Conservation (phyloP, 1,140 invertebrate genomes). For the Matsumurasca onukii region DNA sequence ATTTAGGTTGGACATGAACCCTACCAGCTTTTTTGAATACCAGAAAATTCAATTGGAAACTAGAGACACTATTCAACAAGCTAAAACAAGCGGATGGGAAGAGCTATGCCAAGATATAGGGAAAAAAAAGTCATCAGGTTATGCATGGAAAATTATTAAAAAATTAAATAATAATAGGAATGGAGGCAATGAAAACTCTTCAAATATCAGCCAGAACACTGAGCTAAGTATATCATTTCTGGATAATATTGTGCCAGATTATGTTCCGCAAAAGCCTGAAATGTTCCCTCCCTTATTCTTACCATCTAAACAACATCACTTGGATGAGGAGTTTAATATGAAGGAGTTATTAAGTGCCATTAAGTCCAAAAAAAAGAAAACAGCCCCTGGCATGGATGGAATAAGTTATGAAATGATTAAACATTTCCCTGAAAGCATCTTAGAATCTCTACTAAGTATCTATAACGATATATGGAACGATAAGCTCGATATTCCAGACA, state of each 20-base stretch:
- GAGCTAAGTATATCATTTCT: too few species aligned
- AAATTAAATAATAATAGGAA: not conserved
- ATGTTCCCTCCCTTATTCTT: not conserved
- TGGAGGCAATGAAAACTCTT: too few species aligned
- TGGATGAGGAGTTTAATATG: too few species aligned
- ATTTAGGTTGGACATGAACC: not conserved
- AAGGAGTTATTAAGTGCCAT: too few species aligned
- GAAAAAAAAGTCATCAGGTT: not conserved
- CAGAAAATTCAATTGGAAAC: not conserved
- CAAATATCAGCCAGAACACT: too few species aligned
- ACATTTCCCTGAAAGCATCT: not conserved
- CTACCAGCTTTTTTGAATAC: not conserved
- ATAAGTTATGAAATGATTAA: not conserved
- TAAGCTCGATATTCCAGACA: not conserved
- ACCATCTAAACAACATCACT: too few species aligned
- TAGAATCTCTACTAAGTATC: not conserved
- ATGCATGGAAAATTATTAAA: slow-evolving; percentile 5
- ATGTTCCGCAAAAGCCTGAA: not conserved
- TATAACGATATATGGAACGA: slow-evolving; percentile 16
- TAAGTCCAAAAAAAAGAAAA: not conserved
- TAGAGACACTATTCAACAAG: not conserved
- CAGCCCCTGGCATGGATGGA: not conserved
- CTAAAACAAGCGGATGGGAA: not conserved
- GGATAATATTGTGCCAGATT: too few species aligned
- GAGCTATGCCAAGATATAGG: not conserved